Percentiles rank a stretch among this genome's conserved stretches.
These are phyloP conservation scores for Arion vulgaris DNA, from an alignment of 1,140 invertebrate genomes.

Conservation along the genomic window DNA sequence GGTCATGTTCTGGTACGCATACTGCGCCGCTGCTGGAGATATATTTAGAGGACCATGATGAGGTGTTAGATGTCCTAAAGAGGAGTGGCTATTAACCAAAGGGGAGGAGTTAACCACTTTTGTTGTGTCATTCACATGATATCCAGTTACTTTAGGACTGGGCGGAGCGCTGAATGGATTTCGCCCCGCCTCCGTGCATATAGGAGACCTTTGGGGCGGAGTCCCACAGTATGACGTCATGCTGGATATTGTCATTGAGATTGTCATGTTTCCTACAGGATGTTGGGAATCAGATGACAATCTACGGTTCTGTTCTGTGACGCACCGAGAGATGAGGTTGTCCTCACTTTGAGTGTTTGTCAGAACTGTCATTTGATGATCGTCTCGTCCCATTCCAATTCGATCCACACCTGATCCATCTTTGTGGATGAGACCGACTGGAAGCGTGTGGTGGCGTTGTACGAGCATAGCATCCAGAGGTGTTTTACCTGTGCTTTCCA, in stretches of 20 bases:
- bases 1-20: conserved; percentile 50
- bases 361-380: conserved; percentile 23
- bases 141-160: conserved; percentile 15
- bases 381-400: background rate
- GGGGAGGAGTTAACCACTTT: conserved; percentile 45
- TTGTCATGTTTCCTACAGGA: conserved; percentile 54
- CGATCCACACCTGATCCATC: conserved; percentile 26
- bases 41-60: conserved; percentile 39
- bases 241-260: conserved; percentile 61
- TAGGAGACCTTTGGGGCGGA: conserved; percentile 59
- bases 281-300: conserved; percentile 39
- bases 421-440: conserved; percentile 76
- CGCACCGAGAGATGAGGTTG: conserved; percentile 45
- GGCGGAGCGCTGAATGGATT: conserved; percentile 63
- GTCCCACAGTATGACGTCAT: conserved; percentile 62
- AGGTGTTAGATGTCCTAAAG: conserved; percentile 43
- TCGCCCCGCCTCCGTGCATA: conserved; percentile 52
- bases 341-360: conserved; percentile 50
- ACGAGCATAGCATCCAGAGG: conserved; percentile 88
- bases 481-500: conserved; percentile 90
- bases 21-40: conserved; percentile 23
- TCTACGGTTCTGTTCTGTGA: conserved; percentile 29
- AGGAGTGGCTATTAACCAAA: conserved; percentile 29
- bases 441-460: conserved; percentile 63
- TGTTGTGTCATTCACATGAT: background rate